Conservation (phyloP, 2,888 invertebrate genomes). For the Hemaris fuciformis region DNA sequence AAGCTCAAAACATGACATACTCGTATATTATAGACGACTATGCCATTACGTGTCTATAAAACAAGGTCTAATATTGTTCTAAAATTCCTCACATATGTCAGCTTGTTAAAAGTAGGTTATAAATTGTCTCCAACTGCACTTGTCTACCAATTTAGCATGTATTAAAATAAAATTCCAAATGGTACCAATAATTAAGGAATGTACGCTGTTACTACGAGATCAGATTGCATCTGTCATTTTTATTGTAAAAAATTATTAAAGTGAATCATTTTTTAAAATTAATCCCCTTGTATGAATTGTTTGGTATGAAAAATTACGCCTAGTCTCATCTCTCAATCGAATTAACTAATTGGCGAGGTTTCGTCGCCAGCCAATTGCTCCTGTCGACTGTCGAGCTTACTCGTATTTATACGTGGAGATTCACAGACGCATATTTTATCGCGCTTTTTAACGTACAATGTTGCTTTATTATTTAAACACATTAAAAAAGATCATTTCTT, state of each 20-base stretch:
- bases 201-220: neutral
- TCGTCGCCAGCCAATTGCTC: constrained; percentile 62
- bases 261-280: neutral
- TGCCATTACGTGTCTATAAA: too few species aligned
- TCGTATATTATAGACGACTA: neutral
- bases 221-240: constrained; percentile 11
- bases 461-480: neutral
- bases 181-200: neutral
- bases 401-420: constrained; percentile 56
- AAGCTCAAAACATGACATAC: neutral
- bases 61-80: too few species aligned
- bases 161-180: neutral
- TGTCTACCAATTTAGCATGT: too few species aligned
- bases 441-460: constrained; percentile 3
- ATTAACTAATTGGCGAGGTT: constrained; percentile 66
- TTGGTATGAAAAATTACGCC: constrained; percentile 12
- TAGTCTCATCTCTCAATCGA: constrained; percentile 40
- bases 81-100: too few species aligned
- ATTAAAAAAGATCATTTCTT: neutral
- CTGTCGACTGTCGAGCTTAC: constrained; percentile 58
- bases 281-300: neutral
- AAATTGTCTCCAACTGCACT: neutral
- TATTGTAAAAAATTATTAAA: constrained; percentile 5
- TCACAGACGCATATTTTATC: constrained; percentile 33
- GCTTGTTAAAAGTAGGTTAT: too few species aligned